Evolutionary conservation across 2,888 invertebrate genomes (phyloP).

Genomic region (Spisula subtruncata): DNA sequence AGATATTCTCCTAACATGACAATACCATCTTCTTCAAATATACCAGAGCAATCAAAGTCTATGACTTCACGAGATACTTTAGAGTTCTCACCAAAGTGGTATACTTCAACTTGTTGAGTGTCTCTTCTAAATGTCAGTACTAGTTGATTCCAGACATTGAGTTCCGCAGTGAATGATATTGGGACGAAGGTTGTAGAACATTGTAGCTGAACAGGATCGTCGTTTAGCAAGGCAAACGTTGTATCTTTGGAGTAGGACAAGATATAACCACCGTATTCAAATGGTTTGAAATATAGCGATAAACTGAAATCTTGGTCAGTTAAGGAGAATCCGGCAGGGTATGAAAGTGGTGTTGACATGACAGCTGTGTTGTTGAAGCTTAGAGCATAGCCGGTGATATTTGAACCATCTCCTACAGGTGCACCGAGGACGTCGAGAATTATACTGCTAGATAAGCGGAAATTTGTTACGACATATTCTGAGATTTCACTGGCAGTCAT

Average conservation of each 20-base stretch:
- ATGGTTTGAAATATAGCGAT: conserved; percentile 78
- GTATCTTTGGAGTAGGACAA: conserved; percentile 73
- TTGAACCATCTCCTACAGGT: conserved; percentile 42
- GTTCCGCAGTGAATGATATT: conserved; percentile 52
- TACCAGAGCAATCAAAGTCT: conserved; percentile 58
- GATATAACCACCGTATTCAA: conserved; percentile 71
- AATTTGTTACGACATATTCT: conserved; percentile 55
- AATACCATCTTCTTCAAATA: conserved; percentile 72
- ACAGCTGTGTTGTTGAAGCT: conserved; percentile 76
- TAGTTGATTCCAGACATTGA: conserved; percentile 79
- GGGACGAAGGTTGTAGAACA: conserved; percentile 54
- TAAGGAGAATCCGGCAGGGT: conserved; percentile 51
- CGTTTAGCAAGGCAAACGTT: conserved; percentile 76
- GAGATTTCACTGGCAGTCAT: conserved; percentile 63
- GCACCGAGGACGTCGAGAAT: conserved; percentile 62
- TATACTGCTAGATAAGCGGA: conserved; percentile 57
- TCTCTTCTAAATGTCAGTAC: conserved; percentile 71
- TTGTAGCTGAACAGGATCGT: conserved; percentile 69
- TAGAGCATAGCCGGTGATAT: conserved; percentile 75
- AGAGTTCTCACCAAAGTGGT: conserved; percentile 70
- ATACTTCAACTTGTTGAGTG: conserved; percentile 61
- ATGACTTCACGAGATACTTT: conserved; percentile 71
- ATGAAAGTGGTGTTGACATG: conserved; percentile 61
- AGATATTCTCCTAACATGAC: conserved; percentile 77
- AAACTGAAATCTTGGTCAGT: conserved; percentile 72